Percentiles rank a stretch among this genome's conserved stretches.
Conservation (phyloP, 2,113 vertebrate genomes). For the Arvicanthis niloticus region DNA sequence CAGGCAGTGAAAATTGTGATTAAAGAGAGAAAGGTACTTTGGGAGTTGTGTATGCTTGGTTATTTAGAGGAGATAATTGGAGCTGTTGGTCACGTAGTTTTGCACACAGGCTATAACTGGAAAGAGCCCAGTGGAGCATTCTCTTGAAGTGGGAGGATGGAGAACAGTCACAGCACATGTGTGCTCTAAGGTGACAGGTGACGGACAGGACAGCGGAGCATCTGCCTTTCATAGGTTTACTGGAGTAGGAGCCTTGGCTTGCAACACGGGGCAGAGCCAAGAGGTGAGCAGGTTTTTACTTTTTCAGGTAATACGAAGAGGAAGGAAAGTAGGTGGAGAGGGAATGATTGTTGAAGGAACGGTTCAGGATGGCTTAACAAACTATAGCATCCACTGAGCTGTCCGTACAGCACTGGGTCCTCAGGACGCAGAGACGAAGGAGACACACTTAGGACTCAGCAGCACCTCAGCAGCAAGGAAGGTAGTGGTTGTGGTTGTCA, state of each 20-base stretch:
- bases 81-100: neutral
- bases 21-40: constrained; percentile 36
- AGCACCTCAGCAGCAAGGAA: neutral
- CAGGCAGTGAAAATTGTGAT: neutral
- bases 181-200: neutral
- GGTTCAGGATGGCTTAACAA: neutral
- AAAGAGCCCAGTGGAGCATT: constrained; percentile 31
- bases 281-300: neutral
- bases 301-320: neutral
- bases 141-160: neutral
- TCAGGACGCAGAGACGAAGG: neutral
- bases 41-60: neutral
- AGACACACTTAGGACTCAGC: neutral
- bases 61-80: constrained; percentile 10
- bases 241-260: neutral
- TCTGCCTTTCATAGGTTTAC: neutral
- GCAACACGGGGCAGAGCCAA: neutral
- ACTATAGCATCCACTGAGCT: neutral
- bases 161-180: neutral
- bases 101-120: neutral
- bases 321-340: neutral
- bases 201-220: neutral
- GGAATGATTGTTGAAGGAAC: neutral
- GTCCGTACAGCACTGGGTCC: neutral
- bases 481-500: neutral